phyloP scores from a whole-genome alignment of 1,140 invertebrate genomes.

The Papilio helenus region DNA sequence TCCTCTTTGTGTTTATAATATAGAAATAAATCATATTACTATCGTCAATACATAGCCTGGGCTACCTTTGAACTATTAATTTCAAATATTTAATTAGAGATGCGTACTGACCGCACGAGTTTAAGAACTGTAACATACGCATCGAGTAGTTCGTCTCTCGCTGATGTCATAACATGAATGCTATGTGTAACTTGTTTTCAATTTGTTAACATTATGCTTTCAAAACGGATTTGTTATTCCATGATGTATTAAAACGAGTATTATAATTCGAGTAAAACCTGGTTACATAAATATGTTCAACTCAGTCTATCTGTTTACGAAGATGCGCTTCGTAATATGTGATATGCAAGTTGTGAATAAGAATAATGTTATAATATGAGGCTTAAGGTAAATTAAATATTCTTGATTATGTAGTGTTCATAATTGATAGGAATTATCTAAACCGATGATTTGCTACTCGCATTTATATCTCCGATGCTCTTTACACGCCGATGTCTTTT shows the following conservation, averaged over 20 bases:
- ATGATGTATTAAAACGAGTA: slow-evolving; percentile 23
- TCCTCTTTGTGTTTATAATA: too few relatives aligned
- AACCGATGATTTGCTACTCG: slow-evolving; percentile 74
- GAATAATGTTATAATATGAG: not conserved
- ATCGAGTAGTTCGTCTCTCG: too few relatives aligned
- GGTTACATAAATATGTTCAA: slow-evolving; percentile 35
- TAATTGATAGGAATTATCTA: slow-evolving; percentile 51
- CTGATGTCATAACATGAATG: too few relatives aligned
- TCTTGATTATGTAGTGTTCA: slow-evolving; percentile 19
- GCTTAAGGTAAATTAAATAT: slow-evolving; percentile 20
- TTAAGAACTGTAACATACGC: too few relatives aligned
- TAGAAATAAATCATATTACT: too few relatives aligned
- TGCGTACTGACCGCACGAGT: too few relatives aligned
- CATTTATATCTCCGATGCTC: slow-evolving; percentile 89
- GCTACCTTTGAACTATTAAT: too few relatives aligned
- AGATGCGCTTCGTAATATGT: slow-evolving; percentile 16
- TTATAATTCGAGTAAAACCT: slow-evolving; percentile 28
- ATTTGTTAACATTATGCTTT: not conserved
- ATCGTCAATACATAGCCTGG: too few relatives aligned
- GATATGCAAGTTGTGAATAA: slow-evolving; percentile 31
- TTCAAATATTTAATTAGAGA: too few relatives aligned
- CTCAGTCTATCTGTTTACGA: slow-evolving; percentile 34
- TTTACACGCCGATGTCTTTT: slow-evolving; percentile 87
- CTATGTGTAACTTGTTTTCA: too few relatives aligned
- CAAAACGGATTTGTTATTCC: not conserved